These are phyloP conservation scores for Acrocephalus arundinaceus DNA, from an alignment of 2,113 vertebrate genomes.

Conservation along the genomic window DNA sequence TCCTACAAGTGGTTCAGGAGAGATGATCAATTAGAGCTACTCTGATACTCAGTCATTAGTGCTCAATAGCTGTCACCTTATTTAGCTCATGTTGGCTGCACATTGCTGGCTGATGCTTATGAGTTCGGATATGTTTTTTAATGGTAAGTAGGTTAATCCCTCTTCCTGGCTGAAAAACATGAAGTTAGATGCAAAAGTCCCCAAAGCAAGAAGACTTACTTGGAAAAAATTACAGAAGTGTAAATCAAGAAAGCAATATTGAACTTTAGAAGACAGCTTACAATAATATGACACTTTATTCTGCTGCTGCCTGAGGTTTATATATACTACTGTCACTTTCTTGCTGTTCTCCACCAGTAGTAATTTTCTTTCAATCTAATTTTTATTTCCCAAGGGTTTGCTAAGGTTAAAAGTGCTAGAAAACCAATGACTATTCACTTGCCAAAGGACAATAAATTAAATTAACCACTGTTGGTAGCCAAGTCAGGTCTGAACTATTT, in stretches of 20 bases:
- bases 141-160: slow-evolving; percentile 39
- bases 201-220: slow-evolving; percentile 43
- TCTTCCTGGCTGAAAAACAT: slow-evolving; percentile 46
- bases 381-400: slow-evolving; percentile 83
- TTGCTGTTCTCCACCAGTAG: slow-evolving; percentile 76
- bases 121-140: neutral
- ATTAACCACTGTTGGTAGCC: slow-evolving; percentile 74
- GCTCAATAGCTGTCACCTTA: neutral
- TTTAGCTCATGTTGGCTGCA: neutral
- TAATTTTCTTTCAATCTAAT: slow-evolving; percentile 84
- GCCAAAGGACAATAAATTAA: slow-evolving; percentile 81
- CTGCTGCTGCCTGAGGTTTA: slow-evolving; percentile 74
- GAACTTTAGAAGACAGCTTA: slow-evolving; percentile 70
- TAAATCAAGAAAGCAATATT: slow-evolving; percentile 79
- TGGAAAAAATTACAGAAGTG: slow-evolving; percentile 46
- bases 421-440: slow-evolving; percentile 77
- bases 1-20: neutral
- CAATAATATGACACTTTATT: slow-evolving; percentile 78
- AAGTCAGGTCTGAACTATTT: slow-evolving; percentile 75
- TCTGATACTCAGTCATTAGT: neutral
- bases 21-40: neutral
- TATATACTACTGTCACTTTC: slow-evolving; percentile 82
- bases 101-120: neutral
- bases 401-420: slow-evolving; percentile 80
- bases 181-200: slow-evolving; percentile 39